phyloP scores from a whole-genome alignment of 2,888 invertebrate genomes.

The Pandemis heparana region DNA sequence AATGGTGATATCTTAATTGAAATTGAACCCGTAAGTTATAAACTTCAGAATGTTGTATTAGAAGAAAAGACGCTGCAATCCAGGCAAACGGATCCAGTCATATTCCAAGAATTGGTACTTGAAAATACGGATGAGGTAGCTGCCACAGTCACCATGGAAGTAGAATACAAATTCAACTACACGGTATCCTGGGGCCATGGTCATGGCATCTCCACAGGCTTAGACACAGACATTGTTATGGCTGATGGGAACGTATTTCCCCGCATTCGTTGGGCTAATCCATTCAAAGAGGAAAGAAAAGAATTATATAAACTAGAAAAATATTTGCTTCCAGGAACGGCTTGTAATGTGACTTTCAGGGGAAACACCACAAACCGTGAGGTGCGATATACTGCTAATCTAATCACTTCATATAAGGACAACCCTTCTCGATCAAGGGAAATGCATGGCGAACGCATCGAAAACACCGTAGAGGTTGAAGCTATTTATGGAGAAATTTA shows the following conservation, averaged over 20 bases:
- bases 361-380: slow-evolving; percentile 91
- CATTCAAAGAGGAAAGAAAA: slow-evolving; percentile 82
- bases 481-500: slow-evolving; percentile 92
- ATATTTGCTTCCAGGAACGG: slow-evolving; percentile 91
- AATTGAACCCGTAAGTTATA: slow-evolving; percentile 92
- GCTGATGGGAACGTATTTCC: slow-evolving; percentile 85
- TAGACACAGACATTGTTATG: slow-evolving; percentile 87
- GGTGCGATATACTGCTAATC: slow-evolving; percentile 89
- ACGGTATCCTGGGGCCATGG: slow-evolving; percentile 92
- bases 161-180: slow-evolving; percentile 90
- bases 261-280: slow-evolving; percentile 90
- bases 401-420: slow-evolving; percentile 89
- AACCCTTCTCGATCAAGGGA: slow-evolving; percentile 84
- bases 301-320: slow-evolving; percentile 87
- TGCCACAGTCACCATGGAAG: slow-evolving; percentile 89
- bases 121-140: slow-evolving; percentile 84
- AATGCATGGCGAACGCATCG: slow-evolving; percentile 87
- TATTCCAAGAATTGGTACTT: slow-evolving; percentile 82
- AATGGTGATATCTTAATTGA: slow-evolving; percentile 92
- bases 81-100: slow-evolving; percentile 76
- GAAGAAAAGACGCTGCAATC: slow-evolving; percentile 83
- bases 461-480: slow-evolving; percentile 89
- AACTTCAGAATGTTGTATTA: slow-evolving; percentile 88
- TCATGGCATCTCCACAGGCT: slow-evolving; percentile 89
- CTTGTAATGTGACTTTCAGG: slow-evolving; percentile 91